Percentiles rank a stretch among this genome's conserved stretches.
Evolutionary conservation across 1,140 invertebrate species (phyloP).

Genomic region (Sarcophaga peregrina): DNA sequence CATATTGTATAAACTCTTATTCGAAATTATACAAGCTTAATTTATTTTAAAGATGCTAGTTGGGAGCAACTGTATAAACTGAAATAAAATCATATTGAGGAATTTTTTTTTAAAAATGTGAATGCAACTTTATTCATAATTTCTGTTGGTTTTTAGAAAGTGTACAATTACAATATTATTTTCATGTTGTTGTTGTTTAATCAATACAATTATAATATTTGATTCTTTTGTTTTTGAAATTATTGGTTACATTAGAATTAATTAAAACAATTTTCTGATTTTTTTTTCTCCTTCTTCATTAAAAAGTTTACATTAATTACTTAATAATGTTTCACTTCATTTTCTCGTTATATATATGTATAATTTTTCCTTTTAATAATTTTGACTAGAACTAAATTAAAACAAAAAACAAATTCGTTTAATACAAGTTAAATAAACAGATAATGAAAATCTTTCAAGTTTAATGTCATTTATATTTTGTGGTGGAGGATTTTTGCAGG

Average conservation of each 20-base stretch:
- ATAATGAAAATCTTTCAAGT: background rate
- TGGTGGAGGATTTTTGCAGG: conserved; percentile 39
- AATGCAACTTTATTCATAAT: conserved; percentile 64
- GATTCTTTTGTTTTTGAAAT: conserved; percentile 43
- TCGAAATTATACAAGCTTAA: no score
- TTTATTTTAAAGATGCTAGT: no score
- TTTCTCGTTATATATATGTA: conserved; percentile 54
- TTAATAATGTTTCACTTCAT: background rate
- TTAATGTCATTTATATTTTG: conserved; percentile 41
- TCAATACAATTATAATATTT: conserved; percentile 57
- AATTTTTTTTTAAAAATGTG: conserved; percentile 49
- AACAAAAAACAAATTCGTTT: conserved; percentile 40
- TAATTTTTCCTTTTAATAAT: conserved; percentile 47
- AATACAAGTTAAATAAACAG: conserved; percentile 43
- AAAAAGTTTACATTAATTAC: background rate
- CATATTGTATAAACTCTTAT: no score
- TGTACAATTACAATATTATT: conserved; percentile 56
- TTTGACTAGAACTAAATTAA: conserved; percentile 65
- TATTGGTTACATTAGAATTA: conserved; percentile 56
- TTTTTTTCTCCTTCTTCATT: background rate
- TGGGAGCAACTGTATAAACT: no score
- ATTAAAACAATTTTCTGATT: conserved; percentile 42
- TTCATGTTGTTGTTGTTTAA: conserved; percentile 45
- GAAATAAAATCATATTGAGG: no score
- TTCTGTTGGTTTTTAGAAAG: conserved; percentile 47